Evolutionary conservation across 2,797 vertebrate species (phyloP).

Genomic region (Labeo calbasu): DNA sequence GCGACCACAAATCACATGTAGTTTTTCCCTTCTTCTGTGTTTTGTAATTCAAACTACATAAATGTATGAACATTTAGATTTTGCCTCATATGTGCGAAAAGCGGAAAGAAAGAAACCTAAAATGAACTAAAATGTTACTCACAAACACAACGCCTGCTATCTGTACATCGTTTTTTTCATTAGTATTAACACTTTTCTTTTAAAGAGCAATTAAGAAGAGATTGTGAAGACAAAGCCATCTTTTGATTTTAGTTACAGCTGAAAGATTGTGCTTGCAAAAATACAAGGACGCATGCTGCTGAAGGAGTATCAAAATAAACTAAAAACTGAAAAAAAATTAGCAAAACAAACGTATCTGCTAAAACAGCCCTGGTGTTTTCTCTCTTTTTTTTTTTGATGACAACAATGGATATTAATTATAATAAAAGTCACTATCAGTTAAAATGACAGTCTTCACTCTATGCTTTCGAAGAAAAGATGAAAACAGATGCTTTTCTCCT

Average conservation of each 20-base stretch:
- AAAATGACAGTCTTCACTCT: neutral
- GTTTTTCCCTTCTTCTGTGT: neutral
- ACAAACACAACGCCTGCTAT: slow-evolving; percentile 4
- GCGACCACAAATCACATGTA: slow-evolving; percentile 42
- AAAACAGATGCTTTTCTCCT: neutral
- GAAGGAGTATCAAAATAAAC: slow-evolving; percentile 11
- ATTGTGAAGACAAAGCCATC: slow-evolving; percentile 31
- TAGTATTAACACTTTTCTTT: neutral
- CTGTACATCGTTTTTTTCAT: neutral
- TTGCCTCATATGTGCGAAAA: neutral
- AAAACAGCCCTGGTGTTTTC: slow-evolving; percentile 30
- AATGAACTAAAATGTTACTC: neutral
- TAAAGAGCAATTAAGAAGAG: slow-evolving; percentile 14
- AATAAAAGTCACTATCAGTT: neutral
- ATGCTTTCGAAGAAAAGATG: neutral
- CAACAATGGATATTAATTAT: slow-evolving; percentile 6
- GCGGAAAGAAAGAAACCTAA: neutral
- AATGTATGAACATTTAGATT: neutral
- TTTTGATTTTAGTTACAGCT: slow-evolving; percentile 41
- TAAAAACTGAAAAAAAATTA: neutral
- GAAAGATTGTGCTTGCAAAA: slow-evolving; percentile 65
- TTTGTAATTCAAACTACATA: neutral
- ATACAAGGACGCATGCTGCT: slow-evolving; percentile 22
- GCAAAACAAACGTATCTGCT: slow-evolving; percentile 20
- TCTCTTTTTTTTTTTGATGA: neutral